Evolutionary conservation across 2,888 invertebrate genomes (phyloP), one percentile per base, ranked within the genome.

Genomic region (Diloba caeruleocephala): DNA sequence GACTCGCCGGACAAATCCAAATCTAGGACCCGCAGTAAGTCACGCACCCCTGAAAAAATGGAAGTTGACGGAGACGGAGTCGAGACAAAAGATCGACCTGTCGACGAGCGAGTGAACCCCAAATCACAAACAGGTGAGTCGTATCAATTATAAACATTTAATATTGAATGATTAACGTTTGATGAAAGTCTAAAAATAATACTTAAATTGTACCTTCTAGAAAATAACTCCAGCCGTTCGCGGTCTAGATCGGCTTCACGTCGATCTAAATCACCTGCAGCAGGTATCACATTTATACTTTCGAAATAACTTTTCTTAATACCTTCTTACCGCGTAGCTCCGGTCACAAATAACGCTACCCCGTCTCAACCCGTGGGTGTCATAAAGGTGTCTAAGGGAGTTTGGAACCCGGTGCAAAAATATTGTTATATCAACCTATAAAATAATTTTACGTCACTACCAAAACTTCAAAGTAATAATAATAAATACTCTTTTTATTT

Each of bases 161-260:
- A 6, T 28, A 5, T 12, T 28, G 5, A 28, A 4, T 3, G 10
- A 28, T 28, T 28, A 1, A 2, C 13, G 12, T n/a, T n/a, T n/a
- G n/a, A n/a, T n/a, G n/a, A n/a, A n/a, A n/a, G n/a, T n/a, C n/a
- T n/a, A n/a, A 29, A 17, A 5, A 7, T 13, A 12, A 9, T 10
- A 17, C 6, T 29, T 32, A 4, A 12, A 3, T 25, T 15, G 12
- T 12, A n/a, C n/a, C 0, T 37, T 49, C 29, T 64, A 75, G 82
- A 71, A 13, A 66, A 66, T 0, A 70, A 74, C 31, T 72, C 68
- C 9, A 79, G 75, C 38, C 79, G 78, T 5, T 81, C 81, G 0
- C 59, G 74, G n/a, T 79, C 82, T 0, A 76, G 75, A 2, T 85
- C 85, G 1, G 62, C 60, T 8, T 81, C 82, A 0, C 63, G 71